Base-by-base conservation (phyloP, 2,113 vertebrate species). In the Columbina picui region DNA sequence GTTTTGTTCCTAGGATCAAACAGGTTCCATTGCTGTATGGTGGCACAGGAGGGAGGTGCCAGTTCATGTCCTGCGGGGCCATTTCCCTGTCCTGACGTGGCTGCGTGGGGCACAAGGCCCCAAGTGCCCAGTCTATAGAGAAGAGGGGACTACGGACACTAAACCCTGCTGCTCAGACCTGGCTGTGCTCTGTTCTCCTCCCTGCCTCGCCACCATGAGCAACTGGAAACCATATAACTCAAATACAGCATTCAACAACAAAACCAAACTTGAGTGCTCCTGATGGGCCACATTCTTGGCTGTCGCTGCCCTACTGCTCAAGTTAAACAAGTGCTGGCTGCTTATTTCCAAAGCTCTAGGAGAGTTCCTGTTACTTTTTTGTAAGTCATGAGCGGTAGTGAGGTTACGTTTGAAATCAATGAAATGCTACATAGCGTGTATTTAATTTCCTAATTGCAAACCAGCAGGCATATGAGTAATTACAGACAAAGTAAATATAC, bases 381-480 rank as follows among this genome's bases (percentile, higher is more conserved):
- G 19, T 7, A 32, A 57, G 59, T 60, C 25, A 4, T 6, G 57
- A 56, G 67, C 18, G 47, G 65, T 82, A 69, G 14, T 26, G 70
- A 94, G 81, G 89, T 80, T 81, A 14, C 64, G 36, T 76, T 69
- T 57, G 87, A 79, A 38, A 83, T 7, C 55, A 87, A 53, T 17
- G 19, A 61, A 12, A 36, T 6, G 38, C 52, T 74, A 19, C 53
- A 10, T 19, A 83, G 68, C 1, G 3, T 2, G 1, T 76, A 69
- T 96, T 97, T 75, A 71, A 94, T 90, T 90, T 89, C 93, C 67
- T 96, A 97, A 98, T 95, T 96, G 80, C 15, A 1, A 96, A 82
- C 94, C 92, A 96, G 85, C 82, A 90, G 89, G 93, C 64, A 96
- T 71, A 78, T 85, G 59, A 93, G 57, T 96, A 97, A 98, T 98